Base-by-base conservation (phyloP, 2,113 vertebrate species). In the Chaetodon trifascialis region DNA sequence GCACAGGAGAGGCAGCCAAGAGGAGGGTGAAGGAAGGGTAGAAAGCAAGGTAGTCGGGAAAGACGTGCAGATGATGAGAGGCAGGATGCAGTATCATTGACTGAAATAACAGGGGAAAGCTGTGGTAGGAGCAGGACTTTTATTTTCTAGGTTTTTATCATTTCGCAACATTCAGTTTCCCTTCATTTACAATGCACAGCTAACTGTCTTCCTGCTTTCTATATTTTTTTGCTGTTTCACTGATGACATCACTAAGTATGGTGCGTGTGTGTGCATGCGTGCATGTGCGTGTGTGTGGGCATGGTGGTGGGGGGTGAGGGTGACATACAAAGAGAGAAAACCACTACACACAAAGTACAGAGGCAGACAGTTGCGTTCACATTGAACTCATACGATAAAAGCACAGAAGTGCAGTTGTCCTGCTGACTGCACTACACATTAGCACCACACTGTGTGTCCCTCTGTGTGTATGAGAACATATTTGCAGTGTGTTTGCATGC, bases 241-340 rank as follows among this genome's bases (percentile, higher is more conserved):
- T 82, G 76, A 90, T 76, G 82, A 56, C n/a, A 65, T 86, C 80
- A 67, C 40, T 21, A 42, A 77, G 71, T 54, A 10, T 62, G 64
- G 34, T 68, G 16, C 3, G 30, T 30, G 30, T 25, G 55, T 1
- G 30, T 30, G 30, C 30, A 3, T 30, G 30, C 30, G 47, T 7
- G 23, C 19, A 44, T 1, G 34, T 68, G 16, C 30, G 30, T 30
- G 30, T 3, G 30, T 30, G 30, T 3, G 47, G 7, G 23, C 19
- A 44, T 1, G 30, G 11, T 8, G 7, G 49, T 19, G 42, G 38
- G 69, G 30, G 72, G 66, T 65, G 62, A 46, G 67, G 76, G 71
- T 60, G 54, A 69, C 68, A 78, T 73, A 62, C 42, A 68, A 73
- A 55, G 47, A 23, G 34, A 51, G 14, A 54, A 76, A 67, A 49